Conservation (phyloP, 2,888 invertebrate species). For the Nomada goodeniana region DNA sequence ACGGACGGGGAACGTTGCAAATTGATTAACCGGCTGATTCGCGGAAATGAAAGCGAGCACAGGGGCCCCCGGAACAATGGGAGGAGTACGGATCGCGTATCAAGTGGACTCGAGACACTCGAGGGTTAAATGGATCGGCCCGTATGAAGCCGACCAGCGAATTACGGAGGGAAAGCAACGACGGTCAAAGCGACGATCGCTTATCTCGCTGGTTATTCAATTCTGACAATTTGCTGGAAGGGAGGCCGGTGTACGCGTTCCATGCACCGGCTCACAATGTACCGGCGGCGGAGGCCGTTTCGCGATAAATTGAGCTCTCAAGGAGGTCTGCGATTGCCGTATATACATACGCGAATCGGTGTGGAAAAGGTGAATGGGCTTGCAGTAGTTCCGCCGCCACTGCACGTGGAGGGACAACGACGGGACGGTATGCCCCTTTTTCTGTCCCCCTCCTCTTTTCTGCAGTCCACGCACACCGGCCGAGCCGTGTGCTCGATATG, state of each 20-base stretch:
- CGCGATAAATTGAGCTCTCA: slow-evolving; percentile 72
- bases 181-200: slow-evolving; percentile 64
- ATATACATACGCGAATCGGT: slow-evolving; percentile 68
- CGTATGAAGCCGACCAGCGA: slow-evolving; percentile 57
- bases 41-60: slow-evolving; percentile 54
- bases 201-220: slow-evolving; percentile 76
- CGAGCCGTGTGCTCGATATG: slow-evolving; percentile 74
- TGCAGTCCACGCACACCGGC: slow-evolving; percentile 58
- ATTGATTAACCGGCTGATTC: slow-evolving; percentile 53
- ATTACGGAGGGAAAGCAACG: slow-evolving; percentile 29
- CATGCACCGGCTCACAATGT: slow-evolving; percentile 54
- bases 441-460: slow-evolving; percentile 29
- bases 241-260: slow-evolving; percentile 24
- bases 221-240: slow-evolving; percentile 69
- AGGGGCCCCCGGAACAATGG: slow-evolving; percentile 37
- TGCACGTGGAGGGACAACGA: slow-evolving; percentile 60
- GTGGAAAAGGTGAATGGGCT: slow-evolving; percentile 66
- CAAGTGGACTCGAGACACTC: slow-evolving; percentile 70
- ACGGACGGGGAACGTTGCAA: slow-evolving; percentile 27
- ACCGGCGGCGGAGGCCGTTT: slow-evolving; percentile 59
- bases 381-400: slow-evolving; percentile 53
- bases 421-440: slow-evolving; percentile 47
- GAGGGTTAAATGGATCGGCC: slow-evolving; percentile 71
- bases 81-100: slow-evolving; percentile 52
- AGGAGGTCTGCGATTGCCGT: slow-evolving; percentile 67